phyloP scores from a whole-genome alignment of 1,140 invertebrate species.

The Apis dorsata region DNA sequence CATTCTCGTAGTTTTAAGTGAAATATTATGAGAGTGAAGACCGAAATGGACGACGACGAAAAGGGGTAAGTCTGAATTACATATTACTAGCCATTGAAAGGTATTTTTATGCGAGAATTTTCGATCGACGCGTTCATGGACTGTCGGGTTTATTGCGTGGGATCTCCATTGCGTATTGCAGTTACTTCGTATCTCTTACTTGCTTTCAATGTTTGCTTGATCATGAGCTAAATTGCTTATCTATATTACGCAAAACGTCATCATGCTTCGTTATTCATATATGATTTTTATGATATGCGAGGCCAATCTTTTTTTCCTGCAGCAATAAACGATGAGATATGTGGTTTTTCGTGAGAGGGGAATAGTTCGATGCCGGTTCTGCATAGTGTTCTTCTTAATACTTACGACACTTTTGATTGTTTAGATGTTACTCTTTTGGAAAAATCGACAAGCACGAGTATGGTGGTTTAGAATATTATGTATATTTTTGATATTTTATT shows the following conservation, averaged over 20 bases:
- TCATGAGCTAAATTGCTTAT: background rate
- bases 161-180: conserved; percentile 52
- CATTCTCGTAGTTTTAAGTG: conserved; percentile 78
- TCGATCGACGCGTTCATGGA: conserved; percentile 36
- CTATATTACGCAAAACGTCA: background rate
- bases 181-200: background rate
- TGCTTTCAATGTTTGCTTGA: too few species aligned
- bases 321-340: background rate
- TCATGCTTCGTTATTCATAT: background rate
- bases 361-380: conserved; percentile 58
- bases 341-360: conserved; percentile 24
- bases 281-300: conserved; percentile 3
- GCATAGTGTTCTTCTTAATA: conserved; percentile 15
- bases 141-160: conserved; percentile 60
- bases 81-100: background rate
- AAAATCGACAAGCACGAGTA: background rate
- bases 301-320: conserved; percentile 9
- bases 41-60: conserved; percentile 82
- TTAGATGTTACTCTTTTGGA: background rate
- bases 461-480: background rate
- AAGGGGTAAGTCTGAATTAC: conserved; percentile 76
- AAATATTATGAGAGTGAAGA: conserved; percentile 82
- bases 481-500: conserved; percentile 28
- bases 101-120: conserved; percentile 36
- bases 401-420: background rate